Evolutionary conservation across 2,113 vertebrate species (phyloP), one percentile per base, ranked within the genome.

Genomic region (Tamias sibiricus): DNA sequence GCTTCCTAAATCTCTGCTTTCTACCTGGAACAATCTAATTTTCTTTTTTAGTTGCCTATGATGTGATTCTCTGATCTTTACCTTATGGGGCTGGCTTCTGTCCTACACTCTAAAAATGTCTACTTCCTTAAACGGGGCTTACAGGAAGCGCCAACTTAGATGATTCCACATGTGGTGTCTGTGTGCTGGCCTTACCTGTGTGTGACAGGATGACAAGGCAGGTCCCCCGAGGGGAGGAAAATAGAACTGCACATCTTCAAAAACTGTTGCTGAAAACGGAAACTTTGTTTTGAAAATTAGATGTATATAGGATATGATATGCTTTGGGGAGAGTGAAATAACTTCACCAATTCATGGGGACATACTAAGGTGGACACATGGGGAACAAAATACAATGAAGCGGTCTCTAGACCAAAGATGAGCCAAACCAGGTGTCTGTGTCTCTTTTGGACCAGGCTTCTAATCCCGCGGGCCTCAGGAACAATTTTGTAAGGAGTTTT

Each of bases 31-130:
- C 24, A 72, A 74, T 64, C 76, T 85, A 42, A 76, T 62, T 85
- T 93, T 87, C 71, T 85, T 86, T 79, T 68, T 90, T 9, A 77
- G n/a, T 24, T 2, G 2, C 17, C 17, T 26, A 7, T 75, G 19
- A 52, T 81, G 13, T 69, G 47, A 95, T 77, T 95, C 74, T 75
- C 37, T 93, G 42, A 72, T 86, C 77, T 85, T 94, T 77, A 54
- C 32, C 32, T 71, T 66, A 3, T 5, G 3, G 26, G 47, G 44
- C 42, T 90, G 40, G 20, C 26, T 96, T 97, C 62, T 19, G 35
- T 95, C 62, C 54, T 72, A 62, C 4, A 42, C 26, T 86, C 74
- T 85, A 83, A 91, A 89, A 84, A 47, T 42, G 42, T 66, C 22
- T 69, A 1, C 84, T 90, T 96, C 44, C 57, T 87, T 71, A 92